Conservation (phyloP, 2,113 vertebrate species). For the Mola mola region DNA sequence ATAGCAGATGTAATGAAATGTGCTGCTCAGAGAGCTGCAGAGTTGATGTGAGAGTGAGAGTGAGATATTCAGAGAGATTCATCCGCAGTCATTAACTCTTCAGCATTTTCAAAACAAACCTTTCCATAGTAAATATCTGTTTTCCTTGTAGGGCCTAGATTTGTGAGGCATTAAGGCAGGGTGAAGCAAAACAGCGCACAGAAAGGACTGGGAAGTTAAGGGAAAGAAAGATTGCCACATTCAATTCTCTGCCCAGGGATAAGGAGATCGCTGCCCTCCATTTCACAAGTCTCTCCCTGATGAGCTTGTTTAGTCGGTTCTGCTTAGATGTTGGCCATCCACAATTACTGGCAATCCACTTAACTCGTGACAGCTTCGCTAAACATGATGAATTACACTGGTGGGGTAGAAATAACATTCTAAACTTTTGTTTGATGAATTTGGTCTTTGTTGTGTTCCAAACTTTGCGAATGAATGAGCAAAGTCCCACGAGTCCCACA, state of each 20-base stretch:
- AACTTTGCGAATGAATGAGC: constrained; percentile 63
- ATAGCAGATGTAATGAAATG: too few species aligned
- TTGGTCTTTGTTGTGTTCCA: constrained; percentile 56
- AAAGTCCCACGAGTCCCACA: constrained; percentile 32
- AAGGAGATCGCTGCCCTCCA: constrained; percentile 71
- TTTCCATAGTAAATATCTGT: constrained; percentile 20
- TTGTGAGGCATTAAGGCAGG: constrained; percentile 5
- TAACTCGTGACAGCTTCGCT: constrained; percentile 73
- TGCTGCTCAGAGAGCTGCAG: constrained; percentile 5
- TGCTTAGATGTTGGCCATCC: constrained; percentile 69
- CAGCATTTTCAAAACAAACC: constrained; percentile 28
- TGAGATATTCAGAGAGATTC: constrained; percentile 10
- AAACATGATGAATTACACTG: constrained; percentile 77
- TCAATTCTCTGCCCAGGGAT: constrained; percentile 64
- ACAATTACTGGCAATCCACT: constrained; percentile 77
- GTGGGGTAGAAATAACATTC: constrained; percentile 70
- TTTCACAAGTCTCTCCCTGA: constrained; percentile 69
- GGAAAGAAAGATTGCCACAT: constrained; percentile 68
- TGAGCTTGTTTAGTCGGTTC: constrained; percentile 70
- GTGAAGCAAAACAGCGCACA: constrained; percentile 17
- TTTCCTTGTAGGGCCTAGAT: constrained; percentile 17
- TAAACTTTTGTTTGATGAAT: constrained; percentile 76
- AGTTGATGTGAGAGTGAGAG: constrained; percentile 4
- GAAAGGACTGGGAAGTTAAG: constrained; percentile 48
- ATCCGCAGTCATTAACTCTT: constrained; percentile 9